Evolutionary conservation across 2,888 invertebrate genomes (phyloP).

Genomic region (Microdon myrmicae): DNA sequence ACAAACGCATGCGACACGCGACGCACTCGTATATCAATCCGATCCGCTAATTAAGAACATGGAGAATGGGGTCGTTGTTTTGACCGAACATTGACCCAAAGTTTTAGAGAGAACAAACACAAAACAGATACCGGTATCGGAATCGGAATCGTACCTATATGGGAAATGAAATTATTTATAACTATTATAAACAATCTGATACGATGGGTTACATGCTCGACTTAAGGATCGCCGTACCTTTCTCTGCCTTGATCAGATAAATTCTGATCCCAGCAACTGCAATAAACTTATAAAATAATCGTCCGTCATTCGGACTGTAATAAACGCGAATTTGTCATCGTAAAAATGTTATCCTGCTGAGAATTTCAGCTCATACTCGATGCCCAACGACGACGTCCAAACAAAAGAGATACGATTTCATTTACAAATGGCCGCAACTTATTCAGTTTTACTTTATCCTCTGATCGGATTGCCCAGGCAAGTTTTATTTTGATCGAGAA

Average conservation of each 20-base stretch:
- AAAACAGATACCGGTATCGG: no score
- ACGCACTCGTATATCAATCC: no score
- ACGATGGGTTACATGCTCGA: conserved; percentile 36
- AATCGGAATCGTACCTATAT: conserved; percentile 13
- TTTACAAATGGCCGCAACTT: conserved; percentile 15
- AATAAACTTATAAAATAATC: conserved; percentile 50
- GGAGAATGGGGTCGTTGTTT: conserved; percentile 17
- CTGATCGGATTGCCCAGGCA: conserved; percentile 15
- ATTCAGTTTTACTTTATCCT: conserved; percentile 32
- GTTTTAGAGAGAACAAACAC: no score
- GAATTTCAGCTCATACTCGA: conserved; percentile 20
- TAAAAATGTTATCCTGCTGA: conserved; percentile 50
- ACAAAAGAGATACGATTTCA: conserved; percentile 47
- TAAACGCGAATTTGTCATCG: conserved; percentile 54
- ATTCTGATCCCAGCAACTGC: conserved; percentile 19
- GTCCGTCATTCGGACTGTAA: conserved; percentile 47
- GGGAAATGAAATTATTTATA: conserved; percentile 40
- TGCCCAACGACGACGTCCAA: conserved; percentile 24
- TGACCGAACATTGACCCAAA: conserved; percentile 19
- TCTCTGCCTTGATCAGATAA: conserved; percentile 28
- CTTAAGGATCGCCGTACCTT: conserved; percentile 25
- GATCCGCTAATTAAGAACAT: conserved; percentile 42
- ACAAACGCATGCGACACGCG: no score
- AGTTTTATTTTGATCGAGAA: conserved; percentile 3
- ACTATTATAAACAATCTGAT: conserved; percentile 32